phyloP scores from a whole-genome alignment of 2,888 invertebrate species.

The Diplolepis rosae region DNA sequence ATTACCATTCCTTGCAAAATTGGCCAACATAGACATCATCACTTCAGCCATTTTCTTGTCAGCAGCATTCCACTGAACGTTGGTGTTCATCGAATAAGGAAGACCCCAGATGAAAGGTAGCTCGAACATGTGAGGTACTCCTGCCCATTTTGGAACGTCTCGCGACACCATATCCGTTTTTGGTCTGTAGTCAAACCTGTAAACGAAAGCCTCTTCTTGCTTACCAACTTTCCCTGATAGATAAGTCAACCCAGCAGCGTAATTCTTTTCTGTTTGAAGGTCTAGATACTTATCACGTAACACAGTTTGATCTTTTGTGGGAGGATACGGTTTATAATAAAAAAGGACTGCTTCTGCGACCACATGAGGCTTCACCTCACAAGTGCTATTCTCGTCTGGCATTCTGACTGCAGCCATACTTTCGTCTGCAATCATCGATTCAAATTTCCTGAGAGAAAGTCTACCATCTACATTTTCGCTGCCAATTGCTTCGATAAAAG shows the following conservation, averaged over 20 bases:
- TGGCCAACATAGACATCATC: constrained; percentile 87
- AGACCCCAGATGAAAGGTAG: constrained; percentile 88
- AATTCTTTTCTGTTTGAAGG: constrained; percentile 85
- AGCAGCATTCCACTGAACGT: constrained; percentile 81
- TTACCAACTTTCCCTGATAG: constrained; percentile 80
- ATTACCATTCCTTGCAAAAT: constrained; percentile 84
- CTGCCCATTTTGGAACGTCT: constrained; percentile 84
- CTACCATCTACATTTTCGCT: constrained; percentile 78
- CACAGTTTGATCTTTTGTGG: constrained; percentile 78
- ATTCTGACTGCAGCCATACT: constrained; percentile 52
- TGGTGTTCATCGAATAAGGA: constrained; percentile 78
- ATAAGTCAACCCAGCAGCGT: constrained; percentile 82
- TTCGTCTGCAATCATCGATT: constrained; percentile 78
- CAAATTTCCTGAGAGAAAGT: constrained; percentile 78
- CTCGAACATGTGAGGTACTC: constrained; percentile 88
- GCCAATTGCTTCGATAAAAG: constrained; percentile 76
- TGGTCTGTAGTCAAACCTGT: constrained; percentile 84
- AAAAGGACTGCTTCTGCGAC: constrained; percentile 83
- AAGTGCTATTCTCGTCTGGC: constrained; percentile 66
- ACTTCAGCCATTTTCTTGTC: constrained; percentile 87
- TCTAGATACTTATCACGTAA: constrained; percentile 81
- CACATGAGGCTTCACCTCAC: constrained; percentile 67
- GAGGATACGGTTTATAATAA: constrained; percentile 83
- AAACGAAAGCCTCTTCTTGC: constrained; percentile 78
- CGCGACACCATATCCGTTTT: constrained; percentile 79